Percentiles rank a stretch among this genome's conserved stretches.
These are phyloP conservation scores for Rhipidura dahli DNA, from an alignment of 2,113 vertebrate species.

Conservation along the genomic window DNA sequence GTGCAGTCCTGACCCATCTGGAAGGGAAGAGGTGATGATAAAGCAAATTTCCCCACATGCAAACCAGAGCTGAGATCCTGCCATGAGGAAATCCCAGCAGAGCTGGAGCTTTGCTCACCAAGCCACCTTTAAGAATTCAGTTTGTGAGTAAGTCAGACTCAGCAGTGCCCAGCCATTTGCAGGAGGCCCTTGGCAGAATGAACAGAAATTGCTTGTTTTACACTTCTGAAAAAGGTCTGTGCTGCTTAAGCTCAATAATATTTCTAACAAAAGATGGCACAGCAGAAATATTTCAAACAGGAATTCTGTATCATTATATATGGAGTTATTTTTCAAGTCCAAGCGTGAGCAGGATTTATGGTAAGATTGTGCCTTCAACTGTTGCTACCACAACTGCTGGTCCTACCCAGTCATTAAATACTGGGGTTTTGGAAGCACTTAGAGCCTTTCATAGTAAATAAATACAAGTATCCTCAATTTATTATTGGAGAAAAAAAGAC, in stretches of 20 bases:
- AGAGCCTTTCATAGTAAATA: not conserved
- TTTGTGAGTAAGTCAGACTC: not conserved
- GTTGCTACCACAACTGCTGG: not conserved
- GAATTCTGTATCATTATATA: not conserved
- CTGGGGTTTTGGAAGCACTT: not conserved
- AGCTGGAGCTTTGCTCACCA: not conserved
- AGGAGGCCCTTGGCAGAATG: not conserved
- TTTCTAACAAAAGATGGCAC: not conserved
- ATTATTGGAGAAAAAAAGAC: not conserved
- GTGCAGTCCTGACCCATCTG: not conserved
- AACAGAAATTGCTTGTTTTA: not conserved
- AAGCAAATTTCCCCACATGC: not conserved
- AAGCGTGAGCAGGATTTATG: not conserved
- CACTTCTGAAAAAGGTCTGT: not conserved
- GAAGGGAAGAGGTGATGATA: not conserved
- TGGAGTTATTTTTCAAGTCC: not conserved
- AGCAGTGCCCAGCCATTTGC: not conserved
- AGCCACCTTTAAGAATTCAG: not conserved
- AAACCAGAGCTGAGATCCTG: not conserved
- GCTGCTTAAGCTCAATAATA: not conserved
- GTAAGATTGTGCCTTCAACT: not conserved
- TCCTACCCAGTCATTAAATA: not conserved
- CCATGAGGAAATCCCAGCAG: not conserved
- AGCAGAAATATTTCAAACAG: not conserved
- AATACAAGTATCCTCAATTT: not conserved